These are phyloP conservation scores for Cantharis nigra DNA, from an alignment of 2,888 invertebrate species.

Conservation along the genomic window DNA sequence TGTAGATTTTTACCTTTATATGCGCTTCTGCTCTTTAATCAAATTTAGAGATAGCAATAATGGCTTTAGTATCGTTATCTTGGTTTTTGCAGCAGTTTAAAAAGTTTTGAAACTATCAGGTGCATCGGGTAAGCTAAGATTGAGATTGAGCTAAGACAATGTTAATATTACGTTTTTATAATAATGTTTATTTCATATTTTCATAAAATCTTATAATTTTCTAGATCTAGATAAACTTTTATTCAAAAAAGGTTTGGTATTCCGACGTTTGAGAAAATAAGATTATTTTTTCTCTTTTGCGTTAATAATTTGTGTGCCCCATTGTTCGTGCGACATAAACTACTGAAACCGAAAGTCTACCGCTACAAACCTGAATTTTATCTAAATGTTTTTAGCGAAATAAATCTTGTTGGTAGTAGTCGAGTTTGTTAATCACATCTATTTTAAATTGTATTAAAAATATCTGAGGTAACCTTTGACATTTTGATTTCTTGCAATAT, in stretches of 20 bases:
- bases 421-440: conserved; percentile 30
- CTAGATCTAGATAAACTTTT: neutral
- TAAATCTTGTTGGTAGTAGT: conserved; percentile 27
- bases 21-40: neutral
- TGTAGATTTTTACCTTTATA: neutral
- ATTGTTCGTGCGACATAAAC: conserved; percentile 15
- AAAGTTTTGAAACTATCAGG: too few relatives aligned
- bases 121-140: too few relatives aligned
- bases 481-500: conserved; percentile 32
- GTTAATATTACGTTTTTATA: too few relatives aligned
- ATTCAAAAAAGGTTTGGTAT: neutral
- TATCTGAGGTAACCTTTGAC: conserved; percentile 25
- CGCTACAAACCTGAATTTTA: conserved; percentile 21
- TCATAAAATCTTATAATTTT: neutral
- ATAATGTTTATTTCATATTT: too few relatives aligned
- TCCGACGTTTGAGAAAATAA: neutral
- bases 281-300: neutral
- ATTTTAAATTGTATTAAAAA: conserved; percentile 34
- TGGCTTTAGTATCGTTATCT: too few relatives aligned
- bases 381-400: conserved; percentile 23
- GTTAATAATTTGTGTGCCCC: conserved; percentile 28
- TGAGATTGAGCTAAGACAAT: too few relatives aligned
- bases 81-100: too few relatives aligned
- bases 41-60: neutral
- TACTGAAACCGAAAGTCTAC: conserved; percentile 17